These are phyloP conservation scores for Eristalinus aeneus DNA, from an alignment of 2,888 invertebrate species.

Conservation along the genomic window DNA sequence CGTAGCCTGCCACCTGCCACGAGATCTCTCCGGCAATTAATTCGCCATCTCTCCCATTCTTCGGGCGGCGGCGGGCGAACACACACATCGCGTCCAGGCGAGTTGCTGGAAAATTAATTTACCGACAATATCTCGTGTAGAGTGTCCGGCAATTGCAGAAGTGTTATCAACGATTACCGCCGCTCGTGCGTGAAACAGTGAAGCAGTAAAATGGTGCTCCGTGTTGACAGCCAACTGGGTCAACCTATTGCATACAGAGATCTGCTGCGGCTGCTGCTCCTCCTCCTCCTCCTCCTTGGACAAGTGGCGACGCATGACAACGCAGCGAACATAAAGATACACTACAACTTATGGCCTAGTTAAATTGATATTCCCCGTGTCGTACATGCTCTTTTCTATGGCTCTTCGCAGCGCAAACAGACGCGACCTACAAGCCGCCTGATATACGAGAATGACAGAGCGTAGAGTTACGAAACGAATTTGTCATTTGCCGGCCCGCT, in stretches of 20 bases:
- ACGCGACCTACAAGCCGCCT: slow-evolving; percentile 6
- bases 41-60: slow-evolving; percentile 41
- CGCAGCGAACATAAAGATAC: slow-evolving; percentile 47
- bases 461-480: slow-evolving; percentile 62
- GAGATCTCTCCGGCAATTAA: slow-evolving; percentile 60
- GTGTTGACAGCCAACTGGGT: slow-evolving; percentile 65
- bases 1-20: slow-evolving; percentile 55
- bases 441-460: slow-evolving; percentile 38
- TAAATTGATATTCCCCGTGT: slow-evolving; percentile 61
- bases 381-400: slow-evolving; percentile 23
- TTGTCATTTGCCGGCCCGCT: slow-evolving; percentile 63
- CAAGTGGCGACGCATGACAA: slow-evolving; percentile 52
- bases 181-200: slow-evolving; percentile 45
- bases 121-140: slow-evolving; percentile 28
- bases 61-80: not conserved
- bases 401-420: slow-evolving; percentile 6
- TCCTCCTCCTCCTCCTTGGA: slow-evolving; percentile 2
- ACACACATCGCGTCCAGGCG: not conserved
- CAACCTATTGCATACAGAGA: slow-evolving; percentile 51
- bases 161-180: slow-evolving; percentile 61
- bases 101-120: slow-evolving; percentile 39
- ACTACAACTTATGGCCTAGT: slow-evolving; percentile 62
- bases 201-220: slow-evolving; percentile 58
- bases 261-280: not conserved
- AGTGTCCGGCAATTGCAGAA: slow-evolving; percentile 20